Conservation (phyloP, 2,113 vertebrate genomes). For the Corythoichthys intestinalis region DNA sequence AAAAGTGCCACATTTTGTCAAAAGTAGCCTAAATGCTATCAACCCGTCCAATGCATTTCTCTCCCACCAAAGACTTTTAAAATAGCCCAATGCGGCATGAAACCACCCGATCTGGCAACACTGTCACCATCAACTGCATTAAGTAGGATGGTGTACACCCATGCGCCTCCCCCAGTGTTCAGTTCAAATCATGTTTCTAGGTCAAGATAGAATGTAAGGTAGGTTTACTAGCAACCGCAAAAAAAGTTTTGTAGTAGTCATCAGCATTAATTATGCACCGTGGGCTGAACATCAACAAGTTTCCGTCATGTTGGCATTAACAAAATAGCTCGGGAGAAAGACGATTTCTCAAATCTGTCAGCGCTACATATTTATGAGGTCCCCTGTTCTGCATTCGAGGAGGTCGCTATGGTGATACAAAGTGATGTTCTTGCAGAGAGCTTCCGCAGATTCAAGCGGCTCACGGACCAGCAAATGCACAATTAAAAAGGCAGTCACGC, state of each 20-base stretch:
- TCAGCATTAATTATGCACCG: conserved; percentile 66
- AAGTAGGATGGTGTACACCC: too few relatives aligned
- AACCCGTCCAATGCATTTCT: too few relatives aligned
- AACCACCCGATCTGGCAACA: too few relatives aligned
- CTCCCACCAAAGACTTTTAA: too few relatives aligned
- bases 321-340: conserved; percentile 68
- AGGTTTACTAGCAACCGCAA: background rate
- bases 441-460: conserved; percentile 50
- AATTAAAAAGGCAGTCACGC: conserved; percentile 69
- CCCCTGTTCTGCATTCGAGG: conserved; percentile 64
- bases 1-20: too few relatives aligned
- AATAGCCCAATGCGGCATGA: too few relatives aligned
- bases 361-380: conserved; percentile 75
- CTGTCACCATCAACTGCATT: too few relatives aligned
- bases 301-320: conserved; percentile 73
- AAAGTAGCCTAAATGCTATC: too few relatives aligned
- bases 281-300: conserved; percentile 64
- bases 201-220: background rate
- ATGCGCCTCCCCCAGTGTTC: background rate
- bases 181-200: background rate
- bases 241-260: conserved; percentile 13
- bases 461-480: conserved; percentile 59
- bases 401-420: conserved; percentile 68
- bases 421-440: conserved; percentile 70
- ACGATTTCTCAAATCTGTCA: conserved; percentile 73